phyloP scores from a whole-genome alignment of 2,113 vertebrate species.

The Nyctereutes procyonoides region DNA sequence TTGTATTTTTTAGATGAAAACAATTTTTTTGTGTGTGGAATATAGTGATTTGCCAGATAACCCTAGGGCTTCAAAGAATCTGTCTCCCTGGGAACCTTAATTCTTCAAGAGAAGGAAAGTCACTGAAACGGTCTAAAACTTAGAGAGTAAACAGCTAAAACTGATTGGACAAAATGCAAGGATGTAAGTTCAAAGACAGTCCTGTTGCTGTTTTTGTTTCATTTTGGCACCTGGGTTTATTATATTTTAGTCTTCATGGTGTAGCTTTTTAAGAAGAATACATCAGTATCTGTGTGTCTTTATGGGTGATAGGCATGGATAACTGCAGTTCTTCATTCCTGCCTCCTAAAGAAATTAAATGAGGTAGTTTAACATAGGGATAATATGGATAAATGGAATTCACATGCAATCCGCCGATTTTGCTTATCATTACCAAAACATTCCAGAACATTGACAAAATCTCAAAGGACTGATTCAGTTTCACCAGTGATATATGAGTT shows the following conservation, averaged over 20 bases:
- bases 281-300: background rate
- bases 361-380: background rate
- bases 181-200: background rate
- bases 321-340: background rate
- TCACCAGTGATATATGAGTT: slow-evolving; percentile 13
- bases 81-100: background rate
- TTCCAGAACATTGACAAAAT: slow-evolving; percentile 57
- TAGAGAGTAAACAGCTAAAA: background rate
- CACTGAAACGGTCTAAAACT: background rate
- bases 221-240: background rate
- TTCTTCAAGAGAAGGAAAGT: background rate
- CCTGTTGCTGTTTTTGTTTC: background rate
- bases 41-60: slow-evolving; percentile 6
- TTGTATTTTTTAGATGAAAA: slow-evolving; percentile 51
- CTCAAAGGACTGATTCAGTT: slow-evolving; percentile 50
- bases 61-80: background rate
- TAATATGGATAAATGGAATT: background rate
- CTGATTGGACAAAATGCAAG: background rate
- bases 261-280: slow-evolving; percentile 35
- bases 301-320: background rate
- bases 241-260: background rate
- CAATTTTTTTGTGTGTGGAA: slow-evolving; percentile 10
- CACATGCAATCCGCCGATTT: background rate
- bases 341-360: slow-evolving; percentile 23
- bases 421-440: slow-evolving; percentile 36